Evolutionary conservation across 1,140 invertebrate genomes (phyloP), one percentile per base, ranked within the genome.

Genomic region (Ladona fulva): DNA sequence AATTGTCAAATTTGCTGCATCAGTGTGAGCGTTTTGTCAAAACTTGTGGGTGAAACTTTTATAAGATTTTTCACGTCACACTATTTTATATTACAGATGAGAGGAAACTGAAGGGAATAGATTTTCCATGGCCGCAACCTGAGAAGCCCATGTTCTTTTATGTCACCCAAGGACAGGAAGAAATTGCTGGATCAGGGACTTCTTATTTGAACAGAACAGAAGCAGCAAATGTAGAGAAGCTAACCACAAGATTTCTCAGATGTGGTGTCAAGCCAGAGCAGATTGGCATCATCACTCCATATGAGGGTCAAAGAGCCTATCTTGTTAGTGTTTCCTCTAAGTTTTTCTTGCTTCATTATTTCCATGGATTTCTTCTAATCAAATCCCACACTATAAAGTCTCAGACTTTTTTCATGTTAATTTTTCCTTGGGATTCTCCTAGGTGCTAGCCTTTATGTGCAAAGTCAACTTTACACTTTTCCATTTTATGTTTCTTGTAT

Each of bases 81-180:
- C 29, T 37, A 37, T 37, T 37, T 37, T 8, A 75, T 59, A 74
- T 82, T 82, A 24, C 83, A 88, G 97, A 95, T 84, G 97, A 99
- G 82, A 87, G 98, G 5, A 92, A 92, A 79, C 87, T 98, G 78
- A 87, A 92, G 25, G 96, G 95, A 82, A 91, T 99, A 59, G 97
- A 99, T 83, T 99, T 99, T 83, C 97, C 97, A 0, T 99, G 98
- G 97, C 98, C 98, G 0, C 92, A 95, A 75, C 89, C 91, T 0
- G 97, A 99, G 79, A 93, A 97, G 79, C 98, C 98, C 0, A 99
- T 99, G 96, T 98, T 99, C 86, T 99, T 99, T 85, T 96, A 98
- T 81, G 96, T 98, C 0, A 99, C 97, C 0, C 94, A 95, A 83
- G 98, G 98, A 0, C 96, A 99, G 84, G 98, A 99, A 84, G 98